Percentiles rank a stretch among this genome's conserved stretches.
These are phyloP conservation scores for Telenomus remus DNA, from an alignment of 1,140 invertebrate genomes.

Conservation along the genomic window DNA sequence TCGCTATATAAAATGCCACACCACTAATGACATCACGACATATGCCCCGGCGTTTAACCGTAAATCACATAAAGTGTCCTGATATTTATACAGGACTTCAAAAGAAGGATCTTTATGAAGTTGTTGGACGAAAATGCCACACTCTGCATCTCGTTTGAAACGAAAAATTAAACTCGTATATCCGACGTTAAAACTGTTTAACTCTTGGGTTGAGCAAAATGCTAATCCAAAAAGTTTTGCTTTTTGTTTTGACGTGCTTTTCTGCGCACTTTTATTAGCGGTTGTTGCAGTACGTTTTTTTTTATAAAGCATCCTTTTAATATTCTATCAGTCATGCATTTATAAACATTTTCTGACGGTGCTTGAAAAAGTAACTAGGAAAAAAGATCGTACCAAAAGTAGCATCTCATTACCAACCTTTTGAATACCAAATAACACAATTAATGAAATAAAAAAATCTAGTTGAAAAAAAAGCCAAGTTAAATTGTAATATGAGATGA, in stretches of 20 bases:
- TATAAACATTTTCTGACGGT: too few species aligned
- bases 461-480: too few species aligned
- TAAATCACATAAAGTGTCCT: conserved; percentile 43
- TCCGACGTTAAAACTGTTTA: conserved; percentile 22
- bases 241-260: conserved; percentile 8
- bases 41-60: conserved; percentile 23
- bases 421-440: too few species aligned
- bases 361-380: too few species aligned
- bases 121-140: conserved; percentile 39
- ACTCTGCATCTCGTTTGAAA: conserved; percentile 29
- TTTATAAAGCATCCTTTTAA: too few species aligned
- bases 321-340: too few species aligned
- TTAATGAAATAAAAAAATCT: too few species aligned
- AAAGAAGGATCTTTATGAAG: conserved; percentile 52
- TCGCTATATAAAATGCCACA: conserved; percentile 47
- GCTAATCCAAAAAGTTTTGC: conserved; percentile 15
- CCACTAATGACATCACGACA: conserved; percentile 38
- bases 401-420: too few species aligned
- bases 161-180: conserved; percentile 47
- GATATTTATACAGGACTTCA: conserved; percentile 35
- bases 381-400: too few species aligned
- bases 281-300: too few species aligned
- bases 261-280: conserved; percentile 1
- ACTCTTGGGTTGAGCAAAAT: conserved; percentile 21
- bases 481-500: not conserved